Percentiles rank a stretch among this genome's conserved stretches.
phyloP scores from a whole-genome alignment of 1,140 invertebrate genomes.

The Nephila pilipes region DNA sequence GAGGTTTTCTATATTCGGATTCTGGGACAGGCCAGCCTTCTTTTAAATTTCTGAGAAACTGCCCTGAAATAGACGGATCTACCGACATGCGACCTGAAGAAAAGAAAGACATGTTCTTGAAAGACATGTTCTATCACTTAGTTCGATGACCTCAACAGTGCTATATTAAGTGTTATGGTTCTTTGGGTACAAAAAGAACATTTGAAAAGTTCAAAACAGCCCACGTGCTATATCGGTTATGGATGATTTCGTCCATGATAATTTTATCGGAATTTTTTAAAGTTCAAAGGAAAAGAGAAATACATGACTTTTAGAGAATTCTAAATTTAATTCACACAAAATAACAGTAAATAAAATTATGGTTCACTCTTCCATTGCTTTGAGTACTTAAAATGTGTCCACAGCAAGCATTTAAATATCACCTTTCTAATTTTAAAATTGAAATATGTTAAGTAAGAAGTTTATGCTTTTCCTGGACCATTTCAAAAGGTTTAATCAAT shows the following conservation, averaged over 20 bases:
- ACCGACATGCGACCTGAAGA: background rate
- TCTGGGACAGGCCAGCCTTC: background rate
- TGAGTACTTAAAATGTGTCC: too few relatives aligned
- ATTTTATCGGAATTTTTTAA: background rate
- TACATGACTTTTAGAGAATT: too few relatives aligned
- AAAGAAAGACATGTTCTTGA: background rate
- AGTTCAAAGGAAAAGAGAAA: background rate
- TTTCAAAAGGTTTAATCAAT: too few relatives aligned
- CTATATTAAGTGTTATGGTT: constrained; percentile 13
- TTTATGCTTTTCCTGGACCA: too few relatives aligned
- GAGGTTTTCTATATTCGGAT: background rate
- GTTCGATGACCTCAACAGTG: background rate
- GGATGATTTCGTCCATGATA: background rate
- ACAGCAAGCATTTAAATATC: too few relatives aligned
- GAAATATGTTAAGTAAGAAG: too few relatives aligned
- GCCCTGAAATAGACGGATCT: background rate
- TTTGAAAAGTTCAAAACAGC: constrained; percentile 19
- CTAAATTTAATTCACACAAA: too few relatives aligned
- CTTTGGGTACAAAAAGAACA: constrained; percentile 1
- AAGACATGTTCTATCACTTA: background rate
- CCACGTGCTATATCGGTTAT: constrained; percentile 4
- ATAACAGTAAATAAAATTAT: too few relatives aligned
- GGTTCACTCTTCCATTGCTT: too few relatives aligned
- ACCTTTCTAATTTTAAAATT: too few relatives aligned
- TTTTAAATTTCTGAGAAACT: background rate